Percentiles rank a stretch among this genome's conserved stretches.
phyloP scores from a whole-genome alignment of 2,888 invertebrate species.

The Panopea generosa region DNA sequence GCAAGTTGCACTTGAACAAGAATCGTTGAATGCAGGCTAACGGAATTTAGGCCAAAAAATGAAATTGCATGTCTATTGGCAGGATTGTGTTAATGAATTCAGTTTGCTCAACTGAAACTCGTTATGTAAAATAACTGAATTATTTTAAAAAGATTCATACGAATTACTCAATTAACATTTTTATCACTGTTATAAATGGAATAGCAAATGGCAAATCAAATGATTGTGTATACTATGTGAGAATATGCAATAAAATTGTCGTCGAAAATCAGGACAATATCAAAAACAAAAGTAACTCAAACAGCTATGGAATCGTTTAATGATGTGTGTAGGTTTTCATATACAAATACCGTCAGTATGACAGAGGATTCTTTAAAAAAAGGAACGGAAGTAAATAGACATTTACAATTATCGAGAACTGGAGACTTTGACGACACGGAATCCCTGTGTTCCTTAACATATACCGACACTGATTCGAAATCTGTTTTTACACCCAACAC shows the following conservation, averaged over 20 bases:
- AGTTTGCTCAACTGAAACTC: too few species aligned
- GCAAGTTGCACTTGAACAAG: background rate
- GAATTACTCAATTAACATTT: too few species aligned
- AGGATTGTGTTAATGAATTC: too few species aligned
- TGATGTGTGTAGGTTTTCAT: background rate
- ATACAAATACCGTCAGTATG: background rate
- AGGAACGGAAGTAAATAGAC: background rate
- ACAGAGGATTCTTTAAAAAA: background rate
- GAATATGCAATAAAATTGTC: too few species aligned
- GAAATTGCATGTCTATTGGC: background rate
- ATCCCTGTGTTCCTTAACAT: conserved; percentile 31
- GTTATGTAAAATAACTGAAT: too few species aligned
- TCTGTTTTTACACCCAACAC: conserved; percentile 70
- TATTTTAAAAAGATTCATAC: too few species aligned
- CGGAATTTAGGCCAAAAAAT: background rate
- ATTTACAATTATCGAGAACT: background rate
- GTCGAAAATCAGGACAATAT: too few species aligned
- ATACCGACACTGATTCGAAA: conserved; percentile 65
- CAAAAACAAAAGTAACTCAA: background rate
- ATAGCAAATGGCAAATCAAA: too few species aligned
- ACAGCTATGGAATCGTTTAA: conserved; percentile 6
- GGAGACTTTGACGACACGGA: conserved; percentile 50
- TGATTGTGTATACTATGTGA: too few species aligned
- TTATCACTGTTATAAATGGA: too few species aligned
- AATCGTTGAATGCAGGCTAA: background rate